Conservation (phyloP, 2,797 vertebrate genomes). For the Cyclura pinguis region DNA sequence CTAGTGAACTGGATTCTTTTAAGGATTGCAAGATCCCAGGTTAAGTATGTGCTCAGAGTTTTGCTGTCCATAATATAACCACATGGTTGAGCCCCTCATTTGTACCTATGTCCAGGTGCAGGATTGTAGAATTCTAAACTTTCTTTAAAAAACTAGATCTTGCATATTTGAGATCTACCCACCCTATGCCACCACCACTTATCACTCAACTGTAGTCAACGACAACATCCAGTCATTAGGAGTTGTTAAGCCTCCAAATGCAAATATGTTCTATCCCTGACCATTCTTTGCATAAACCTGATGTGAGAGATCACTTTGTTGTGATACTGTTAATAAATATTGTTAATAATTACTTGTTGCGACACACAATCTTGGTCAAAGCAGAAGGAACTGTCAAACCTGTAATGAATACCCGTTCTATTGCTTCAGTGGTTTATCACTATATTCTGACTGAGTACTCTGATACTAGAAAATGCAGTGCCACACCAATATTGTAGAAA, state of each 20-base stretch:
- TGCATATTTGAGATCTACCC: background rate
- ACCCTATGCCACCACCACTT: no score
- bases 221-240: background rate
- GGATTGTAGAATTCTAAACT: background rate
- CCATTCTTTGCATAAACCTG: background rate
- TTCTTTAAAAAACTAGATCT: background rate
- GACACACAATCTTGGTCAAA: background rate
- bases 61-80: background rate
- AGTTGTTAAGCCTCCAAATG: background rate
- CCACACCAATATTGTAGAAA: background rate
- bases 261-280: background rate
- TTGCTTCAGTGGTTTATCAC: background rate
- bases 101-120: background rate
- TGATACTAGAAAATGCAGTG: background rate
- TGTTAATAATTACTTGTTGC: no score
- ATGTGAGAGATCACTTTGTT: background rate
- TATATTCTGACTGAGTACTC: background rate
- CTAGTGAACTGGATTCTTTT: background rate
- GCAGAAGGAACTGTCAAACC: background rate
- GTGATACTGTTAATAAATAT: background rate
- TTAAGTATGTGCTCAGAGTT: background rate
- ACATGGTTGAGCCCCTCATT: background rate
- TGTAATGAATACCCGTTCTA: background rate
- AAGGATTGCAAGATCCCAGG: background rate
- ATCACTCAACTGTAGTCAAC: background rate